Percentiles rank a stretch among this genome's conserved stretches.
These are phyloP conservation scores for Oscheius onirici DNA, from an alignment of 2,888 invertebrate genomes.

Conservation along the genomic window DNA sequence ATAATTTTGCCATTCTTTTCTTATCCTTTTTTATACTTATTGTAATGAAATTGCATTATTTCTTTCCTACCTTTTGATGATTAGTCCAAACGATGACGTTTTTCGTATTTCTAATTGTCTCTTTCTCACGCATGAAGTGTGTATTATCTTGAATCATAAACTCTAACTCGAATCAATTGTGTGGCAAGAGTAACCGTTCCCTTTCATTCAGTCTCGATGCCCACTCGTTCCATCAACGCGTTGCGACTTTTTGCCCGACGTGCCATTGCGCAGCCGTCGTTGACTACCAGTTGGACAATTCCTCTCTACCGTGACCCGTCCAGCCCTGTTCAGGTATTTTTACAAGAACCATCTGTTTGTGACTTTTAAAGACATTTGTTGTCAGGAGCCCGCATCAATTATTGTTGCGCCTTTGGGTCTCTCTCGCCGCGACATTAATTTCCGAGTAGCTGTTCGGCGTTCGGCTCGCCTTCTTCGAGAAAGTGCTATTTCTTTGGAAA, in stretches of 20 bases:
- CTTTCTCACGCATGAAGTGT: too few species aligned
- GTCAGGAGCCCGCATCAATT: background rate
- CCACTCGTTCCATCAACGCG: conserved; percentile 31
- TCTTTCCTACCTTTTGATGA: too few species aligned
- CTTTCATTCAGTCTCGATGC: conserved; percentile 16
- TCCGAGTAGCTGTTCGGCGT: too few species aligned
- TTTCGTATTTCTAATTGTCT: too few species aligned
- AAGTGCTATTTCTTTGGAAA: too few species aligned
- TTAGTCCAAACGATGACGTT: too few species aligned
- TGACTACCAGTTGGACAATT: conserved; percentile 9
- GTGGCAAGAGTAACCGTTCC: background rate
- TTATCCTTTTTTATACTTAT: background rate
- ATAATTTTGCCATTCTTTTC: conserved; percentile 16
- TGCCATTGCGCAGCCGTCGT: conserved; percentile 23
- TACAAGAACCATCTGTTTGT: background rate
- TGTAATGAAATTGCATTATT: too few species aligned
- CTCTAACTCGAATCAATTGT: conserved; percentile 7
- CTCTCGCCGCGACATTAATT: too few species aligned
- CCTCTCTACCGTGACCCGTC: conserved; percentile 11
- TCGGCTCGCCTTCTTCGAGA: too few species aligned
- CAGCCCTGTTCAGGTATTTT: conserved; percentile 2
- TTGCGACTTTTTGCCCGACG: conserved; percentile 29
- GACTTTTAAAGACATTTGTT: background rate
- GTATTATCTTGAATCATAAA: too few species aligned
- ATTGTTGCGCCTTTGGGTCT: background rate